These are phyloP conservation scores for Mohoua ochrocephala DNA, from an alignment of 2,113 vertebrate species.

Conservation along the genomic window DNA sequence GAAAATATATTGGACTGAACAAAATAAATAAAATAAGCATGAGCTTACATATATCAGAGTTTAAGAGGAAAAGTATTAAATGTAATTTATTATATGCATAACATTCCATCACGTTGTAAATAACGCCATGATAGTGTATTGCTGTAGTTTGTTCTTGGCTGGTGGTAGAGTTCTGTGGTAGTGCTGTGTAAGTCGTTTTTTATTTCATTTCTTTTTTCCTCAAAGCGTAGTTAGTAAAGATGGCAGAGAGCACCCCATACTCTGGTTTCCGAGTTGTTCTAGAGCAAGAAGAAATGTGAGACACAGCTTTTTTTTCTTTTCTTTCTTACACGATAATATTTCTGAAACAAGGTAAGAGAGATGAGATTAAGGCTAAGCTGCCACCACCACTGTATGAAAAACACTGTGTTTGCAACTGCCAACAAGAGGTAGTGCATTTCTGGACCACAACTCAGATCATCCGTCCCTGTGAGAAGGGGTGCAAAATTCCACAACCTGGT, in stretches of 20 bases:
- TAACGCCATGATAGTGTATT: constrained; percentile 10
- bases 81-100: constrained; percentile 35
- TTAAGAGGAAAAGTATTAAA: constrained; percentile 46
- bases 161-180: constrained; percentile 38
- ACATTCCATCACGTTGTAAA: constrained; percentile 30
- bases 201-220: not conserved
- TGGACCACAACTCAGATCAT: not conserved
- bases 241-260: not conserved
- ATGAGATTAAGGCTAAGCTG: not conserved
- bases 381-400: not conserved
- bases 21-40: not conserved
- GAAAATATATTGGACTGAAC: not conserved
- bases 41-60: not conserved
- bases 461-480: not conserved
- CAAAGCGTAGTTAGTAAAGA: not conserved
- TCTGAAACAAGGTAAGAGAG: not conserved
- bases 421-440: not conserved
- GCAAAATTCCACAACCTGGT: not conserved
- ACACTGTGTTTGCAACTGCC: not conserved
- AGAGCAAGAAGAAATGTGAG: not conserved
- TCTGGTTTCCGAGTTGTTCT: not conserved
- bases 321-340: not conserved
- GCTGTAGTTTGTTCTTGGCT: constrained; percentile 34
- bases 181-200: not conserved
- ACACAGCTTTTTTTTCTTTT: not conserved